A percentile compares a stretch with the other conserved stretches of the same genome.
Evolutionary conservation across 1,140 invertebrate genomes (phyloP).

Genomic region (Saccostrea cuccullata): DNA sequence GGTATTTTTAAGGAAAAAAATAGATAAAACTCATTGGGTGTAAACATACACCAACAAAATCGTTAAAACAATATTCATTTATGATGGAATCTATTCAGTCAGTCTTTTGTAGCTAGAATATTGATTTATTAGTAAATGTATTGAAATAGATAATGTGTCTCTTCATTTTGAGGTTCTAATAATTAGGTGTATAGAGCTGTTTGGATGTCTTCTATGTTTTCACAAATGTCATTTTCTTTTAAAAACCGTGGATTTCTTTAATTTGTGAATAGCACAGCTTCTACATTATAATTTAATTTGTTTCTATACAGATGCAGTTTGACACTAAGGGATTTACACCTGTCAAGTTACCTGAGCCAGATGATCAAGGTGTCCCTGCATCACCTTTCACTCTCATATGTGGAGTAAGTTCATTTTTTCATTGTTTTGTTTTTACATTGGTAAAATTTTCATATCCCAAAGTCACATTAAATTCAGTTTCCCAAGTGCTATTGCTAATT

Average conservation of each 20-base stretch:
- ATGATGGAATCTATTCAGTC: too few species aligned
- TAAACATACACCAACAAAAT: too few species aligned
- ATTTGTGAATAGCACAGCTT: background rate
- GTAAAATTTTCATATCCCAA: too few species aligned
- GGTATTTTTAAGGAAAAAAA: too few species aligned
- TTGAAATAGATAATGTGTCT: too few species aligned
- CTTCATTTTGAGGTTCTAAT: background rate
- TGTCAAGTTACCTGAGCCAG: conserved; percentile 21
- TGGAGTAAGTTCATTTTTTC: background rate
- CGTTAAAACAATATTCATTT: too few species aligned
- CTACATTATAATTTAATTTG: background rate
- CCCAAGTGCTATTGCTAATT: too few species aligned
- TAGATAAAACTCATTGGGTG: too few species aligned
- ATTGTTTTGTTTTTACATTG: too few species aligned
- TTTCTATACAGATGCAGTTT: background rate
- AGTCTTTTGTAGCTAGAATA: too few species aligned
- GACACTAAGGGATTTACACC: conserved; percentile 1
- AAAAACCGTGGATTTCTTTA: background rate
- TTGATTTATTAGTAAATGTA: too few species aligned
- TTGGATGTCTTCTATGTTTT: background rate
- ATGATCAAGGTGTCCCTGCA: background rate
- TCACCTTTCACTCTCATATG: background rate
- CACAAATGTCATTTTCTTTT: background rate
- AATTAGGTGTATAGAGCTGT: background rate
- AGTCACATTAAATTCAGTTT: too few species aligned